phyloP scores from a whole-genome alignment of 2,797 vertebrate genomes.

The Champsocephalus gunnari region DNA sequence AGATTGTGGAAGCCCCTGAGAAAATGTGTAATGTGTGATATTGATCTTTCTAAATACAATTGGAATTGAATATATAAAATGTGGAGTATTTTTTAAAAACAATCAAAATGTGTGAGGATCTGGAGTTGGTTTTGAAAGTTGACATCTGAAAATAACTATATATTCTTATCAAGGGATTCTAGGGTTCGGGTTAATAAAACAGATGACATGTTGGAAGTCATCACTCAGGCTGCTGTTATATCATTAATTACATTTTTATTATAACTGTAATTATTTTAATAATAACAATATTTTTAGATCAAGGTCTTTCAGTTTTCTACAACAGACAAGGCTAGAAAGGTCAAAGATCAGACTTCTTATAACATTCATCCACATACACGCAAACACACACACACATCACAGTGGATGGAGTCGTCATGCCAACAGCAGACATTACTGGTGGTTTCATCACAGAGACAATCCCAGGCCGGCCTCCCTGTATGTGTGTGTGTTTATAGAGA shows the following conservation, averaged over 20 bases:
- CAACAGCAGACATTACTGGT: constrained; percentile 79
- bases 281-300: neutral
- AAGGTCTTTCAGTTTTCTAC: neutral
- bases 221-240: neutral
- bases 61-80: too few relatives aligned
- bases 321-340: constrained; percentile 10
- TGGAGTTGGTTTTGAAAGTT: too few relatives aligned
- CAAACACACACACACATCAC: constrained; percentile 39
- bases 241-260: neutral
- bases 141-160: too few relatives aligned
- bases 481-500: constrained; percentile 50
- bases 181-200: too few relatives aligned
- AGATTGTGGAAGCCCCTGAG: too few relatives aligned
- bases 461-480: constrained; percentile 67
- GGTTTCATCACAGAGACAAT: constrained; percentile 84
- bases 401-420: constrained; percentile 79
- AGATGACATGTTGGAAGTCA: neutral
- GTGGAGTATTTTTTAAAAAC: too few relatives aligned
- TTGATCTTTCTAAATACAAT: too few relatives aligned
- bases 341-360: constrained; percentile 43
- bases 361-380: neutral
- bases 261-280: neutral
- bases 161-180: neutral
- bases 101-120: too few relatives aligned
- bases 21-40: too few relatives aligned